phyloP scores from a whole-genome alignment of 35 echinoderm and acorn worm genomes.

The Patiria miniata region DNA sequence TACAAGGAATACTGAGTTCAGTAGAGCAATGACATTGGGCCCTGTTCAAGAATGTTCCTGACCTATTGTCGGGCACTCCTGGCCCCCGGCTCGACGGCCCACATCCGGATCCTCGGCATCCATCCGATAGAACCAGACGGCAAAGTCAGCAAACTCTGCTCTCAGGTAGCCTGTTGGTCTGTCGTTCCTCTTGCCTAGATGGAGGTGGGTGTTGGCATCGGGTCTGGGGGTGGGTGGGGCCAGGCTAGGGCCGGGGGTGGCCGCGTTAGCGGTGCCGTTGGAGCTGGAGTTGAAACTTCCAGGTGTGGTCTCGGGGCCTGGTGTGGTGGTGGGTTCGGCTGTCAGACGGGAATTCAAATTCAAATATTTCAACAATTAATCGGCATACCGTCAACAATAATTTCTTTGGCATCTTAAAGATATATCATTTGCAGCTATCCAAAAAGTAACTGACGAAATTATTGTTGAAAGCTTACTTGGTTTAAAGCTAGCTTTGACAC shows the following conservation, averaged over 20 bases:
- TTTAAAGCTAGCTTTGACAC: no score
- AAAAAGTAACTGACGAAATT: no score
- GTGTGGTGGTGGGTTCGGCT: neutral
- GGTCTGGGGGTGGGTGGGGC: neutral
- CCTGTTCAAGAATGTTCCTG: no score
- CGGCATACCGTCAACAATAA: no score
- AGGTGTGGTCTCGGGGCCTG: neutral
- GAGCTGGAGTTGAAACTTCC: neutral
- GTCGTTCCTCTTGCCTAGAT: constrained; percentile 76
- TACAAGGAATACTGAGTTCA: no score
- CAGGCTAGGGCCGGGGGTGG: neutral
- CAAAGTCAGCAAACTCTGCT: constrained; percentile 77
- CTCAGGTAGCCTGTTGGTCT: constrained; percentile 52
- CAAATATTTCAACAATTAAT: neutral
- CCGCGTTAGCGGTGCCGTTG: neutral
- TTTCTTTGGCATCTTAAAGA: no score
- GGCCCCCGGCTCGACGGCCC: constrained; percentile 44
- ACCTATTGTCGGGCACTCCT: constrained; percentile 75
- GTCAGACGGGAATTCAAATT: neutral
- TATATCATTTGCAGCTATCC: no score
- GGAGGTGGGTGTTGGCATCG: constrained; percentile 50
- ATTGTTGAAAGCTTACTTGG: no score
- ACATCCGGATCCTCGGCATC: constrained; percentile 58
- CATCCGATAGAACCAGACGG: constrained; percentile 75
- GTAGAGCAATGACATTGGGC: no score